Evolutionary conservation across 1,140 invertebrate genomes (phyloP), one percentile per base, ranked within the genome.

Genomic region (Augochlora pura): DNA sequence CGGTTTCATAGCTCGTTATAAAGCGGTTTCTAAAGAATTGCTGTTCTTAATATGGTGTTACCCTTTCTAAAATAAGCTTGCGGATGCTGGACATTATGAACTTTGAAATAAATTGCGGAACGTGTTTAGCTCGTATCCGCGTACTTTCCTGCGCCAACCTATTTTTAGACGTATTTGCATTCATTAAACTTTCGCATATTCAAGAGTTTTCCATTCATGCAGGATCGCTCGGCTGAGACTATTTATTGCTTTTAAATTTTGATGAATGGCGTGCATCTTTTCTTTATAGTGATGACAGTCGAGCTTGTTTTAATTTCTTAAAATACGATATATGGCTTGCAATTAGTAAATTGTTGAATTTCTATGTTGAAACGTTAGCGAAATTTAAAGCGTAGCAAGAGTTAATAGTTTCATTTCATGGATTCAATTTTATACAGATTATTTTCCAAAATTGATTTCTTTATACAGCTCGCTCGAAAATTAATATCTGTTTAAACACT

Each of bases 141-240:
- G 54, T 49, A n/a, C 12, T 14, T 52, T 49, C 23, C n/a, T 54
- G 18, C 21, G 18, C 59, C 49, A 5, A 8, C 10, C 10, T 14
- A n/a, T n/a, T 32, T 46, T 64, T 32, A 59, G 25, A 39, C 16
- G 18, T n/a, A 32, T 14, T 52, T 46, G 66, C 52, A 66, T 67
- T 75, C 73, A 68, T 67, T 67, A 59, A 68, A 66, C 38, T 27
- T 23, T 10, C 46, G 59, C 59, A 62, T 63, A 32, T 75, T 75
- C 10, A 27, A 57, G n/a, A 16, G 38, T 3, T 54, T 32, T 42
- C 23, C 7, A 18, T 10, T 75, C 18, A 6, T 39, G 49, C 16
- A 54, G n/a, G 21, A 9, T n/a, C n/a, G n/a, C n/a, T 5, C 32
- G 42, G 6, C 0, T 57, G 38, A 59, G 42, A 25, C 6, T 7